phyloP scores from a whole-genome alignment of 1,140 invertebrate species.

The Spodoptera frugiperda region DNA sequence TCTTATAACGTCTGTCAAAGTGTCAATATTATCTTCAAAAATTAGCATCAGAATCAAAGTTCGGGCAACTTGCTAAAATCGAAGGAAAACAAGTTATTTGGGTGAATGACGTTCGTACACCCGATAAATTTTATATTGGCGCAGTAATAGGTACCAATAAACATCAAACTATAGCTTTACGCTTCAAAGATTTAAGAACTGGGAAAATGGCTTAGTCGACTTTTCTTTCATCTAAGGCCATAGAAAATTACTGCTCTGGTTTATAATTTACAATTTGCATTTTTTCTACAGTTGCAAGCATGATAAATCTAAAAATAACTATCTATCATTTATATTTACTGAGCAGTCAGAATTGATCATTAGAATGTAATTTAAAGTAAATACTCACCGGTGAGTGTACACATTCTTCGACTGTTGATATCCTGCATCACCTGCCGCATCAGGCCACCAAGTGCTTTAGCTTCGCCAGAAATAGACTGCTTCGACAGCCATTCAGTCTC shows the following conservation, averaged over 20 bases:
- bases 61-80: background rate
- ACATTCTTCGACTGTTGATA: constrained; percentile 91
- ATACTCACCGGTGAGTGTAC: constrained; percentile 81
- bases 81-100: constrained; percentile 6
- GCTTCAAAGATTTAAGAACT: no score
- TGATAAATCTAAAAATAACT: no score
- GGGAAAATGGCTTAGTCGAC: no score
- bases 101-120: background rate
- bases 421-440: constrained; percentile 91
- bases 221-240: no score
- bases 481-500: constrained; percentile 91
- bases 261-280: no score
- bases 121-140: background rate
- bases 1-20: background rate
- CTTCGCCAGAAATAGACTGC: constrained; percentile 87
- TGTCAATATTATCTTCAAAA: background rate
- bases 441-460: constrained; percentile 88
- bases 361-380: background rate
- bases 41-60: background rate
- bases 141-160: background rate
- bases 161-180: no score
- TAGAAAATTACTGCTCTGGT: no score
- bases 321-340: background rate
- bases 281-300: no score
- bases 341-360: no score